Conservation (phyloP, 2,113 vertebrate genomes). For the Cnemophilus loriae region DNA sequence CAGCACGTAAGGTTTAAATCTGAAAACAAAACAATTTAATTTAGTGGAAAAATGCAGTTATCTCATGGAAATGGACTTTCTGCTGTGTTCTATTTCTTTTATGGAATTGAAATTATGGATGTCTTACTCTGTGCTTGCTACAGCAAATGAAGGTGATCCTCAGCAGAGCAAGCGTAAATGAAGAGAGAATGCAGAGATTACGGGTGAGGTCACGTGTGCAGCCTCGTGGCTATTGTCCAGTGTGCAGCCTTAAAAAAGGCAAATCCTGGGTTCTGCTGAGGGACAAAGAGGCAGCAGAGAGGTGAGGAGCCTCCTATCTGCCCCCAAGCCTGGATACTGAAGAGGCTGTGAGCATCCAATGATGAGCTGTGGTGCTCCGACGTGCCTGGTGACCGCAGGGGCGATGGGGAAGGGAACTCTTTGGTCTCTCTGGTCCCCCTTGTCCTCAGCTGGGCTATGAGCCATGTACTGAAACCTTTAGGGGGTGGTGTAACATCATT, state of each 20-base stretch:
- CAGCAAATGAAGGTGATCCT: neutral
- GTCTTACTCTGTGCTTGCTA: neutral
- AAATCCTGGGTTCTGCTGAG: neutral
- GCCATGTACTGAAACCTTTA: neutral
- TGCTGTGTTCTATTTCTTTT: neutral
- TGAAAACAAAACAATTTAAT: neutral
- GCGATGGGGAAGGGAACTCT: neutral
- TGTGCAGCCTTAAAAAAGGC: neutral
- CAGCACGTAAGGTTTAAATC: neutral
- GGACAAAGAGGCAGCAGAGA: neutral
- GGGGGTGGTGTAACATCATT: rapidly evolving
- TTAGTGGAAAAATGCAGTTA: neutral
- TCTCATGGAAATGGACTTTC: neutral
- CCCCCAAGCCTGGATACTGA: neutral
- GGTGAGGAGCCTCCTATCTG: neutral
- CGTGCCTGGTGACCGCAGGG: too few relatives aligned
- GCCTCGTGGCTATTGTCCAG: neutral
- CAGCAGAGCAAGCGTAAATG: neutral
- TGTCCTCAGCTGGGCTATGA: neutral
- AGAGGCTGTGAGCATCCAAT: neutral
- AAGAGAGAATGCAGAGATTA: neutral
- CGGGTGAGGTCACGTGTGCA: neutral
- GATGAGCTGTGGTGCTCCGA: rapidly evolving
- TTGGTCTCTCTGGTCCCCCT: neutral
- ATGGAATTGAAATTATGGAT: neutral